Conservation (phyloP, 2,797 vertebrate species). For the Acridotheres tristis region DNA sequence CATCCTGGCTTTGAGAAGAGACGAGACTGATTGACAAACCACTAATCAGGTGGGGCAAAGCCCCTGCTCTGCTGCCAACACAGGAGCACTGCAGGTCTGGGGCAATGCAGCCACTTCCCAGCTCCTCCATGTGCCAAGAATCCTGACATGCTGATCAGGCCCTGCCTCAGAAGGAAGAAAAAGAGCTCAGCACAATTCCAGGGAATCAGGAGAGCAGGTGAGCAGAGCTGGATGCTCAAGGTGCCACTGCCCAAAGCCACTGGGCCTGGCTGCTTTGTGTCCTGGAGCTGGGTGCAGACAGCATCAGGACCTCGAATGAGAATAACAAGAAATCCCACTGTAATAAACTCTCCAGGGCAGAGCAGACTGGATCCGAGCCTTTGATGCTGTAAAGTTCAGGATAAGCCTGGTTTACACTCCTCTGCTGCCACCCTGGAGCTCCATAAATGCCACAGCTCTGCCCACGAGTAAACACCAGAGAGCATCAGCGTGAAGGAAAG, state of each 20-base stretch:
- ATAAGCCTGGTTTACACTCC: not conserved
- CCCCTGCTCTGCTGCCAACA: too few relatives aligned
- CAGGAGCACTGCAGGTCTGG: not conserved
- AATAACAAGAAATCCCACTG: not conserved
- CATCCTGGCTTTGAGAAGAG: too few relatives aligned
- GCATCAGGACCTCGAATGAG: not conserved
- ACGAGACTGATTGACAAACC: too few relatives aligned
- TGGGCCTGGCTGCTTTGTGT: not conserved
- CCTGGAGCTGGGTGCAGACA: fast-evolving
- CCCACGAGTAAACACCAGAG: not conserved
- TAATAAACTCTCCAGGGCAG: not conserved
- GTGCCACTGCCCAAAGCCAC: fast-evolving
- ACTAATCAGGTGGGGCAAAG: too few relatives aligned
- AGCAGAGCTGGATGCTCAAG: not conserved
- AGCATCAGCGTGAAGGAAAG: not conserved
- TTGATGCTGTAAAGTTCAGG: not conserved
- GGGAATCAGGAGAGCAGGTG: fast-evolving
- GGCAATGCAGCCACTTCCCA: not conserved
- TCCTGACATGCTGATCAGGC: not conserved
- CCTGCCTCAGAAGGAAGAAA: not conserved
- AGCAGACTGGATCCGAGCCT: not conserved
- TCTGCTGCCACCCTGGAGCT: too few relatives aligned
- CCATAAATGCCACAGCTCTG: not conserved
- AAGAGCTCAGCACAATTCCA: not conserved
- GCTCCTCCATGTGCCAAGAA: fast-evolving